A percentile compares a stretch with the other conserved stretches of the same genome.
Evolutionary conservation across 2,113 vertebrate species (phyloP).

Genomic region (Puma concolor): DNA sequence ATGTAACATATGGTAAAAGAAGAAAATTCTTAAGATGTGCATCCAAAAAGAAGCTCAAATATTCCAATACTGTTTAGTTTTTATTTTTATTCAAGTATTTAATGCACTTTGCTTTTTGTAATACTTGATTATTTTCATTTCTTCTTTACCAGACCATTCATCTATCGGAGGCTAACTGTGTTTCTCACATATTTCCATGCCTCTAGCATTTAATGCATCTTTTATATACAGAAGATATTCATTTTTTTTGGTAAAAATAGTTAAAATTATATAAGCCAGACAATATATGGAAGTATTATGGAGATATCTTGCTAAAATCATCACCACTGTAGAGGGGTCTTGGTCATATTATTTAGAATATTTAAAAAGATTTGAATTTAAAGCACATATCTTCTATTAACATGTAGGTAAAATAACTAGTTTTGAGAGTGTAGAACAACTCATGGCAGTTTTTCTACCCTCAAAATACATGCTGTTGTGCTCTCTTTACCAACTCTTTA

Average conservation of each 20-base stretch:
- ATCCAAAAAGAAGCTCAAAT: background rate
- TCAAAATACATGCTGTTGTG: background rate
- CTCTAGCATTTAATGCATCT: background rate
- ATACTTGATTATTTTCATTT: background rate
- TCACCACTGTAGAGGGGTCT: background rate
- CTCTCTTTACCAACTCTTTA: background rate
- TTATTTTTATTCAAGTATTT: background rate
- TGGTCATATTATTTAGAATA: background rate
- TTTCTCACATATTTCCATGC: background rate
- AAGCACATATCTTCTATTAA: background rate
- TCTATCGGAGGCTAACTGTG: background rate
- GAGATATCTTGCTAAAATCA: background rate
- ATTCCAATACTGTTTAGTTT: background rate
- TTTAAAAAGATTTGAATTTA: background rate
- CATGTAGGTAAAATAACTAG: background rate
- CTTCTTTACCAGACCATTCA: background rate
- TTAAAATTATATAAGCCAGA: background rate
- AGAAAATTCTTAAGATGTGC: background rate
- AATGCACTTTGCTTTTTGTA: background rate
- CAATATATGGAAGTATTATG: background rate
- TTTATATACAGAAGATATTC: background rate
- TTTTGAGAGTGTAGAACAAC: background rate
- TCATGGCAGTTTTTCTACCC: background rate
- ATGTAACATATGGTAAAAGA: background rate
- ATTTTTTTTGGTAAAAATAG: background rate